Percentiles rank a stretch among this genome's conserved stretches.
phyloP scores from a whole-genome alignment of 2,888 invertebrate genomes.

The Argyresthia albistria region DNA sequence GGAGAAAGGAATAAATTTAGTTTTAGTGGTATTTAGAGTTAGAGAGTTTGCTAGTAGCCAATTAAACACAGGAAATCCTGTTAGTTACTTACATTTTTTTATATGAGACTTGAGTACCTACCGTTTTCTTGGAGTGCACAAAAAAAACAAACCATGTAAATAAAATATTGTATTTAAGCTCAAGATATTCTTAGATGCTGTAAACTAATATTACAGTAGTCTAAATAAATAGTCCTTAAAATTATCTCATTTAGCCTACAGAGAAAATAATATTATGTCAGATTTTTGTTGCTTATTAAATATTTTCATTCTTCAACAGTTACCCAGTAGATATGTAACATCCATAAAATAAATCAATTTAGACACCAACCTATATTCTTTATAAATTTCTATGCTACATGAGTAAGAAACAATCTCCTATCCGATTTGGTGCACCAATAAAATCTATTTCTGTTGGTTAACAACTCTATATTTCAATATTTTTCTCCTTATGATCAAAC shows the following conservation, averaged over 20 bases:
- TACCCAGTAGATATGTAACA: background rate
- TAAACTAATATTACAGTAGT: constrained; percentile 29
- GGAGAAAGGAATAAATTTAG: too few relatives aligned
- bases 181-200: constrained; percentile 47
- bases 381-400: background rate
- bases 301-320: background rate
- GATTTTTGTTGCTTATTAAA: background rate
- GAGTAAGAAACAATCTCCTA: background rate
- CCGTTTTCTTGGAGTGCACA: too few relatives aligned
- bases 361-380: background rate
- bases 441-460: background rate
- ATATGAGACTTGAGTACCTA: too few relatives aligned
- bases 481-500: background rate
- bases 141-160: constrained; percentile 30
- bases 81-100: too few relatives aligned
- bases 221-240: constrained; percentile 35
- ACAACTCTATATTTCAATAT: background rate
- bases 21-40: too few relatives aligned
- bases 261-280: background rate
- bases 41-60: too few relatives aligned
- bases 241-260: constrained; percentile 1
- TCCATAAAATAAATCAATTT: background rate
- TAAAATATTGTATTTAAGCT: constrained; percentile 70
- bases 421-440: constrained; percentile 39
- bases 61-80: too few relatives aligned